These are phyloP conservation scores for Butastur rufipennis DNA, from an alignment of 2,113 vertebrate species.

Conservation along the genomic window DNA sequence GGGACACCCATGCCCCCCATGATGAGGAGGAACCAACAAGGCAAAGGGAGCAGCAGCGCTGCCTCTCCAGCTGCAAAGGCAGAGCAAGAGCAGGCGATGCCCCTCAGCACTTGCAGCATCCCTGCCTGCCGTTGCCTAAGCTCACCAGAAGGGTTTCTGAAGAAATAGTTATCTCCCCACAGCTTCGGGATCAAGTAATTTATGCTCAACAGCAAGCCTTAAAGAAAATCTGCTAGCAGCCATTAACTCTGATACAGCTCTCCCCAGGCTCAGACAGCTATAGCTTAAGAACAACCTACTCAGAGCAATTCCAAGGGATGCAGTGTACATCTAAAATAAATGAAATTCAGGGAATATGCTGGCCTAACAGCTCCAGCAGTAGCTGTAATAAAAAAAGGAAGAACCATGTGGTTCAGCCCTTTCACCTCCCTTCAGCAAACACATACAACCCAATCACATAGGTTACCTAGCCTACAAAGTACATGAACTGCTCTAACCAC, in stretches of 20 bases:
- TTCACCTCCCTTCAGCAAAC: neutral
- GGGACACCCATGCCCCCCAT: fast-evolving
- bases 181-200: neutral
- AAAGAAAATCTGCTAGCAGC: neutral
- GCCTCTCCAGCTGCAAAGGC: neutral
- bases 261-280: neutral
- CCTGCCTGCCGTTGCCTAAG: neutral
- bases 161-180: neutral
- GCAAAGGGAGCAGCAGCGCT: neutral
- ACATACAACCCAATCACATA: fast-evolving
- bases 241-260: neutral
- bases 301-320: neutral
- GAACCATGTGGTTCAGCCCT: neutral
- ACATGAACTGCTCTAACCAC: neutral
- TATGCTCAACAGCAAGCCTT: neutral
- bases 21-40: neutral
- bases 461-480: neutral
- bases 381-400: neutral
- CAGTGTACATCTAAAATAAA: neutral
- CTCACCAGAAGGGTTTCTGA: neutral
- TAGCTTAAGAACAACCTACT: neutral
- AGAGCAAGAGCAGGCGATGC: neutral
- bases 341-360: neutral
- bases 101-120: neutral
- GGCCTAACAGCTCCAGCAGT: neutral